Base-by-base conservation (phyloP, 2,113 vertebrate species). In the Hippoglossus stenolepis region DNA sequence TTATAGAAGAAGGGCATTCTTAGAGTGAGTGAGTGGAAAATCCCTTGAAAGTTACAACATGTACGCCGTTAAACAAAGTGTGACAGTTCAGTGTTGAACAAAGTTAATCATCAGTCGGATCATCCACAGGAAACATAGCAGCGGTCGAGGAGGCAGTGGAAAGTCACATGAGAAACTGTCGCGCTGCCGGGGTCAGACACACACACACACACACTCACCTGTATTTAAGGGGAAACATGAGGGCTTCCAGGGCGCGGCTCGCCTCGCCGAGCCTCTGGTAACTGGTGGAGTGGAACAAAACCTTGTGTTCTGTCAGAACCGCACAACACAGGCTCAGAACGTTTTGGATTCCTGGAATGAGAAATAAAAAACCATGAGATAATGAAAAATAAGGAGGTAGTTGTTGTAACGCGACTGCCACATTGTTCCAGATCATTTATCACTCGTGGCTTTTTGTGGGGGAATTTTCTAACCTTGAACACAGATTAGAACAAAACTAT, bases 201-300 rank as follows among this genome's bases (percentile, higher is more conserved):
- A 94, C 74, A 95, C 92, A 95, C 85, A 87, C 77, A 35, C 89
- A 94, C 74, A 95, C 92, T 95, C 85, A 98, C 98, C 98, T 99
- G 85, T 99, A 99, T 88, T 97, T 99, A 26, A 99, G 96, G 58
- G 98, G 98, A 93, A 98, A 99, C 96, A 99, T 98, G 83, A 99
- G 94, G 64, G 98, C 96, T 90, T 98, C 97, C 75, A 99, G 90
- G 45, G 97, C 98, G 49, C 98, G 95, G 65, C 96, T 96, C 5
- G 98, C 97, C 93, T 99, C 97, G 40, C 95, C 97, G 10, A 99
- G 96, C 86, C 98, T 95, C 94, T 99, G 97, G 92, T 98, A 99
- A 92, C 97, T 99, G 87, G 95, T 95, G 56, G 98, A 99, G 91
- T 99, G 97, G 90, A 99, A 99, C 64, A 99, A 94, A 94, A 99